Conservation (phyloP, 30 jellyfish, hydroid and myxozoan genomes). For the Pseudorhiza aurosa region DNA sequence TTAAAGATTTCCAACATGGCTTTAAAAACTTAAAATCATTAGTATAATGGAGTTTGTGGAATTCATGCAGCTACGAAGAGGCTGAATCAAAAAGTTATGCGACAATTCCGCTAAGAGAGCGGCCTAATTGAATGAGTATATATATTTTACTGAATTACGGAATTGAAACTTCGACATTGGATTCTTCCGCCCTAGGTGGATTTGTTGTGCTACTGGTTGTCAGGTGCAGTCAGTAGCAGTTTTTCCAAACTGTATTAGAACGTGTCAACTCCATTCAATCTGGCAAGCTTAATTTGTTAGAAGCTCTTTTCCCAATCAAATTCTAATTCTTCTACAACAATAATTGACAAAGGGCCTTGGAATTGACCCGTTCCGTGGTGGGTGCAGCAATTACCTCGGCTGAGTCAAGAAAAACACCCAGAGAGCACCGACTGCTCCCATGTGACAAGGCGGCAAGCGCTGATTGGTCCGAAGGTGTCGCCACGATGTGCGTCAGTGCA, state of each 20-base stretch:
- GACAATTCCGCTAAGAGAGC: no score
- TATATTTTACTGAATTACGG: no score
- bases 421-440: conserved; percentile 38
- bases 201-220: no score
- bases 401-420: background rate
- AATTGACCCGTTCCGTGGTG: background rate
- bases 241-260: background rate
- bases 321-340: background rate
- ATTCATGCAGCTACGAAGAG: no score
- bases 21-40: no score
- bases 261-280: background rate
- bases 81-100: no score
- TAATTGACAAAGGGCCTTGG: background rate
- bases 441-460: conserved; percentile 31
- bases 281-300: background rate
- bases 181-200: no score
- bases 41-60: no score
- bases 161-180: no score
- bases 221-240: no score
- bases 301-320: background rate
- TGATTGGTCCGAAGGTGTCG: conserved; percentile 68
- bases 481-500: conserved; percentile 11
- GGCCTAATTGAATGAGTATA: no score
- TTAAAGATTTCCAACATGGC: no score
- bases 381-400: background rate